Base-by-base conservation (phyloP, 2,113 vertebrate genomes). In the Ploceus nigricollis region DNA sequence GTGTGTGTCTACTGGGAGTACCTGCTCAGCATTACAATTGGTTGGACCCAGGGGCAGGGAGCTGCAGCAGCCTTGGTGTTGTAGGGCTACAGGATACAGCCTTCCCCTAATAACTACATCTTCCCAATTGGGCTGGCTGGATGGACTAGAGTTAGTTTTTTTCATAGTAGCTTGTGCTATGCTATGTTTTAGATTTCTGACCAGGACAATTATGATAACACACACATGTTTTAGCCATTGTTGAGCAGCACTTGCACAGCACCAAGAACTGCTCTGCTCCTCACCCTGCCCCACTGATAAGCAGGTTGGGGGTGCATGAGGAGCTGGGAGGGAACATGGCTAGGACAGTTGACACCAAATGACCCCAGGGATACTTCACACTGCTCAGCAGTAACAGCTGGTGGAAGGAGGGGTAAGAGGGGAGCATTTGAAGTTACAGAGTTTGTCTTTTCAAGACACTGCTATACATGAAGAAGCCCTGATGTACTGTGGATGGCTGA, bases 401-500 rank as follows among this genome's bases (percentile, higher is more conserved):
- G 13, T 13, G 37, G 16, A 51, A 69, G 35, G 7, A 82, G 23
- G 11, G 40, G 20, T 16, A 61, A 42, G 37, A 25, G 15, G 15
- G 21, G 6, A 33, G 39, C 1, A 0, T 28, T n/a, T 44, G 35
- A 11, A 84, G 35, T 39, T 14, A 35, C 0, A 0, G 60, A 6
- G 7, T 42, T 65, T n/a, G 33, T n/a, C 30, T 65, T 42, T 65
- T n/a, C 37, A 40, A 88, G 37, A 61, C 50, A 69, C 23, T 13
- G 6, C 3, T 45, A 37, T 0, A 1, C 0, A 0, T 15, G 25
- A 57, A 16, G 66, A 17, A 86, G 51, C n/a, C 42, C 37, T n/a
- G 51, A 37, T 35, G 15, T 40, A 42, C 56, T 11, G 47, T 20
- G 19, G 17, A 40, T 17, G n/a, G 66, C 42, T 30, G 56, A 82